Conservation (phyloP, 2,888 invertebrate species). For the Mimas tiliae region DNA sequence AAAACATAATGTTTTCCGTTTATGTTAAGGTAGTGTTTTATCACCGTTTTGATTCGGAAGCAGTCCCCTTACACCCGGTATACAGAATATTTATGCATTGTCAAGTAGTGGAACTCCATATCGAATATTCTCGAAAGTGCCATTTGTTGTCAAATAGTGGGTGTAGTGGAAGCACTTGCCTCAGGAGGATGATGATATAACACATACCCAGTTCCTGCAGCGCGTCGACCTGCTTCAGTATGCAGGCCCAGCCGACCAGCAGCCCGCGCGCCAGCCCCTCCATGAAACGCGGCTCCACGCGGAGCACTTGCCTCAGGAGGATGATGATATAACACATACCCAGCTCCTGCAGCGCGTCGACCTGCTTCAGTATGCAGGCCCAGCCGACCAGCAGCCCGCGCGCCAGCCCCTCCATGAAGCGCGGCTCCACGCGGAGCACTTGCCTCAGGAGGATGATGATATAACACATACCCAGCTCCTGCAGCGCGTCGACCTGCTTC, state of each 20-base stretch:
- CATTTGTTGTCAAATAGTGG: no score
- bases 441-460: conserved; percentile 80
- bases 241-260: conserved; percentile 83
- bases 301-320: conserved; percentile 84
- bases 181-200: no score
- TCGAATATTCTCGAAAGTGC: no score
- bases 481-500: conserved; percentile 51
- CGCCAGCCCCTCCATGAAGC: conserved; percentile 69
- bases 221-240: conserved; percentile 53
- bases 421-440: conserved; percentile 67
- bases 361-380: conserved; percentile 73
- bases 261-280: conserved; percentile 58
- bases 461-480: conserved; percentile 53
- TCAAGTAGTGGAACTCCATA: no score
- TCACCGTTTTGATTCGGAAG: no score
- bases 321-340: no score
- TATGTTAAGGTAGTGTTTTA: no score
- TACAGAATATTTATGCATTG: no score
- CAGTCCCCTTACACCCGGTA: no score
- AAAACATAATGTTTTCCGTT: no score
- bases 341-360: conserved; percentile 49
- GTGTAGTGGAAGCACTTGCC: no score
- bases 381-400: conserved; percentile 71
- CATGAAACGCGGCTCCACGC: conserved; percentile 82
- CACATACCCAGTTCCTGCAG: conserved; percentile 55